Conservation (phyloP, 2,888 invertebrate species). For the Nemoura dubitans region DNA sequence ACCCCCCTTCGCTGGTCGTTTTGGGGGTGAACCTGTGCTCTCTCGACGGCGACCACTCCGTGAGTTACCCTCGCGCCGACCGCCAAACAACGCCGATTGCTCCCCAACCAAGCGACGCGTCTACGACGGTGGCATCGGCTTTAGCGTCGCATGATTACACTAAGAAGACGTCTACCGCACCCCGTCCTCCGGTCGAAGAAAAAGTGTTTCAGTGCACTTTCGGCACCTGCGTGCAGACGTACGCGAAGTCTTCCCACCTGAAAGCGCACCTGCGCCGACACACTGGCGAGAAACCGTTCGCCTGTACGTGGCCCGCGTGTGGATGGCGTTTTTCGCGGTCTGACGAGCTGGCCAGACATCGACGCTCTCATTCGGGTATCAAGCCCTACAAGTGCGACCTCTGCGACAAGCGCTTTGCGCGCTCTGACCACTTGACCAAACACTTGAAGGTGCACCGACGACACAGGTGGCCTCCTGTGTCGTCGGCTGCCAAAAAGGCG, state of each 20-base stretch:
- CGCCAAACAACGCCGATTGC: conserved; percentile 44
- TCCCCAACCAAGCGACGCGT: neutral
- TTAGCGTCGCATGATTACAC: conserved; percentile 61
- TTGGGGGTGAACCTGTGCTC: conserved; percentile 60
- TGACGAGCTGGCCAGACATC: conserved; percentile 91
- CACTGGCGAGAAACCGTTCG: conserved; percentile 66
- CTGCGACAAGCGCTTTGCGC: conserved; percentile 89
- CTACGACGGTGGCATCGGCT: conserved; percentile 52
- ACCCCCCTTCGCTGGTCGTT: conserved; percentile 58
- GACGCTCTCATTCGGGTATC: conserved; percentile 93
- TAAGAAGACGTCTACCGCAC: conserved; percentile 33
- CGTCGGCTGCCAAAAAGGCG: neutral
- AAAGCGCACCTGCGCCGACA: conserved; percentile 89
- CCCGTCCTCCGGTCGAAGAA: conserved; percentile 58
- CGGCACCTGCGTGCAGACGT: conserved; percentile 78
- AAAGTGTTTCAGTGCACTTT: conserved; percentile 76
- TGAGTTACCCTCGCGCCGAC: conserved; percentile 57
- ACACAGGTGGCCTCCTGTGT: neutral
- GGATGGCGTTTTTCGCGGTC: conserved; percentile 94
- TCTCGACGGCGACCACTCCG: conserved; percentile 55
- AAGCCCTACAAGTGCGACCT: conserved; percentile 91
- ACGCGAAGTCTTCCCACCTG: conserved; percentile 89
- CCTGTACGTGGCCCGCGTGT: conserved; percentile 74
- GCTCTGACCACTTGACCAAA: conserved; percentile 94
- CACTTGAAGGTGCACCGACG: conserved; percentile 85